Evolutionary conservation across 2,888 invertebrate species (phyloP).

Genomic region (Scotopteryx bipunctaria): DNA sequence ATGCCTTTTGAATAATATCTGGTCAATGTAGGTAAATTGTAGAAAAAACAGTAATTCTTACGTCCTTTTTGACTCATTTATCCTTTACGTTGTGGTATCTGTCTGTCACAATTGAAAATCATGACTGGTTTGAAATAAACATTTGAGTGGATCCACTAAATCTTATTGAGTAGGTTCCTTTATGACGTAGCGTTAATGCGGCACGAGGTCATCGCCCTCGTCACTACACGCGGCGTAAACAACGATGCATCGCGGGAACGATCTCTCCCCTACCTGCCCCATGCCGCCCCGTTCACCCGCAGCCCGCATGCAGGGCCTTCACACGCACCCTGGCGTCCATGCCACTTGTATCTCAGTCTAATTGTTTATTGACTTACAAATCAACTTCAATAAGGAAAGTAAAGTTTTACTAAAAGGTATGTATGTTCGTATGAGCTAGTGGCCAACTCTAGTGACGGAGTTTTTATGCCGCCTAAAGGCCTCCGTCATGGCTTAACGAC

Average conservation of each 20-base stretch:
- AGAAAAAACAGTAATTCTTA: too few species aligned
- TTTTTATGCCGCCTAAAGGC: too few species aligned
- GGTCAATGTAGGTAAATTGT: neutral
- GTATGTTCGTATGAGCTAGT: too few species aligned
- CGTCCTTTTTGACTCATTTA: neutral
- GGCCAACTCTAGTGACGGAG: too few species aligned
- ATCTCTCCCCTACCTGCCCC: slow-evolving; percentile 19
- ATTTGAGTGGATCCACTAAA: neutral
- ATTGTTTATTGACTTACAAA: too few species aligned
- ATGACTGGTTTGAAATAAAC: neutral
- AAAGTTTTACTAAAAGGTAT: too few species aligned
- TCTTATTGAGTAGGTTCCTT: slow-evolving; percentile 8
- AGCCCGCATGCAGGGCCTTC: slow-evolving; percentile 12
- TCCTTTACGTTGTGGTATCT: too few species aligned
- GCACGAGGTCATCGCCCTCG: slow-evolving; percentile 21
- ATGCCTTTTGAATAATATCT: too few species aligned
- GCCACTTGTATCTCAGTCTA: too few species aligned
- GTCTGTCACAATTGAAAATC: neutral
- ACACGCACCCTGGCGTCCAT: slow-evolving; percentile 8
- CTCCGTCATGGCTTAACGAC: too few species aligned
- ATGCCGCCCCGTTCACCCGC: slow-evolving; percentile 7
- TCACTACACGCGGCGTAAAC: slow-evolving; percentile 20
- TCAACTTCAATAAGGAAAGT: too few species aligned
- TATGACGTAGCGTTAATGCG: slow-evolving; percentile 15
- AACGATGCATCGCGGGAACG: slow-evolving; percentile 20